Conservation (phyloP, 2,797 vertebrate species). For the Pangasius djambal region DNA sequence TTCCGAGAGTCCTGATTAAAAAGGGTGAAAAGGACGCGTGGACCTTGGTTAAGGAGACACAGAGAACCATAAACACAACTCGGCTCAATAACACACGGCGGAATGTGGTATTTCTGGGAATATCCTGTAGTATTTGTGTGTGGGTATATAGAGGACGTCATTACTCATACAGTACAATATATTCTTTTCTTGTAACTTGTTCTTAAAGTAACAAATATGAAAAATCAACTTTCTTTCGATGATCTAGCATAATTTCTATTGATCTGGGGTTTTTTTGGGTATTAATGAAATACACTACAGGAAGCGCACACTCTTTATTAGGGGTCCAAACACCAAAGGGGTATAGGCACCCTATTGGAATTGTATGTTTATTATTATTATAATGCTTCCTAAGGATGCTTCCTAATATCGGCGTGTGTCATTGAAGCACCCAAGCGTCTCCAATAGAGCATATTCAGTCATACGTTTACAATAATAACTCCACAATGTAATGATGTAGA, state of each 20-base stretch:
- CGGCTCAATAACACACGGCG: not conserved
- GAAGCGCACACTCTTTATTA: not conserved
- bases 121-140: not conserved
- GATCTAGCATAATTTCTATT: not conserved
- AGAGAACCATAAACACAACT: not conserved
- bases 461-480: not conserved
- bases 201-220: not conserved
- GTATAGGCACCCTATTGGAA: not conserved
- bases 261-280: too few species aligned
- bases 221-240: not conserved
- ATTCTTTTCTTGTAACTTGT: not conserved
- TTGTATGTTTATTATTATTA: not conserved
- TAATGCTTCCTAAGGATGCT: not conserved
- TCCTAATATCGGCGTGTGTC: not conserved
- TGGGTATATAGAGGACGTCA: not conserved
- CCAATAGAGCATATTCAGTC: not conserved
- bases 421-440: not conserved
- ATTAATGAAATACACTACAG: too few species aligned
- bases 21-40: not conserved
- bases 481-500: not conserved
- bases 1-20: constrained; percentile 11
- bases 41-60: not conserved
- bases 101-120: not conserved
- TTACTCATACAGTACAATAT: not conserved
- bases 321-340: not conserved